Conservation (phyloP, 2,888 invertebrate species). For the Pheosia gnoma region DNA sequence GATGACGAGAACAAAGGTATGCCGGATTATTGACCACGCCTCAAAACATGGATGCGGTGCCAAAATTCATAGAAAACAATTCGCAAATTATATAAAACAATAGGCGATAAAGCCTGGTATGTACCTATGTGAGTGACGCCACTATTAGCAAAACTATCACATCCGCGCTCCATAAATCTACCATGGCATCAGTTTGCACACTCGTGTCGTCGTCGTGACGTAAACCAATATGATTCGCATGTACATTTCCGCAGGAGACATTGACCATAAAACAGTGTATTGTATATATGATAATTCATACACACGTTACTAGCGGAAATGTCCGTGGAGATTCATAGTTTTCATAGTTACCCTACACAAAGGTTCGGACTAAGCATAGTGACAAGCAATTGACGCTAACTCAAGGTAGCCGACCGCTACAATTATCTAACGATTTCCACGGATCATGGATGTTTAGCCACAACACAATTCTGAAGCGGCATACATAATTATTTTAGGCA, state of each 20-base stretch:
- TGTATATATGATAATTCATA: conserved; percentile 11
- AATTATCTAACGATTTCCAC: conserved; percentile 66
- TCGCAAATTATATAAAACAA: conserved; percentile 32
- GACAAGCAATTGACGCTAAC: conserved; percentile 48
- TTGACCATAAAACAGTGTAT: conserved; percentile 27
- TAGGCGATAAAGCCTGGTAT: conserved; percentile 30
- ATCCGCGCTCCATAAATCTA: conserved; percentile 44
- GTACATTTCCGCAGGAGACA: conserved; percentile 51
- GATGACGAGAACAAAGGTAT: conserved; percentile 1
- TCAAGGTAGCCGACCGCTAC: conserved; percentile 65
- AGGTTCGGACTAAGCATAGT: conserved; percentile 36
- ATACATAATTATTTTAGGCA: conserved; percentile 58
- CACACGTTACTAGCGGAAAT: conserved; percentile 15
- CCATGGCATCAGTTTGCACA: conserved; percentile 39
- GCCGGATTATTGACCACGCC: conserved; percentile 9
- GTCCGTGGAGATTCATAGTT: conserved; percentile 42
- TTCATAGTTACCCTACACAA: conserved; percentile 46
- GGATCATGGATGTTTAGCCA: conserved; percentile 66
- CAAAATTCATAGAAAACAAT: conserved; percentile 26
- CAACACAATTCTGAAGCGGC: conserved; percentile 51
- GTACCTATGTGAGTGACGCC: conserved; percentile 26
- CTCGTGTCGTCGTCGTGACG: conserved; percentile 46
- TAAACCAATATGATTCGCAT: conserved; percentile 50
- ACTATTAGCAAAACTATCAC: conserved; percentile 52
- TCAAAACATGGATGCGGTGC: conserved; percentile 15